Percentiles rank a stretch among this genome's conserved stretches.
Conservation (phyloP, 1,140 invertebrate species). For the Teleogryllus occipitalis region DNA sequence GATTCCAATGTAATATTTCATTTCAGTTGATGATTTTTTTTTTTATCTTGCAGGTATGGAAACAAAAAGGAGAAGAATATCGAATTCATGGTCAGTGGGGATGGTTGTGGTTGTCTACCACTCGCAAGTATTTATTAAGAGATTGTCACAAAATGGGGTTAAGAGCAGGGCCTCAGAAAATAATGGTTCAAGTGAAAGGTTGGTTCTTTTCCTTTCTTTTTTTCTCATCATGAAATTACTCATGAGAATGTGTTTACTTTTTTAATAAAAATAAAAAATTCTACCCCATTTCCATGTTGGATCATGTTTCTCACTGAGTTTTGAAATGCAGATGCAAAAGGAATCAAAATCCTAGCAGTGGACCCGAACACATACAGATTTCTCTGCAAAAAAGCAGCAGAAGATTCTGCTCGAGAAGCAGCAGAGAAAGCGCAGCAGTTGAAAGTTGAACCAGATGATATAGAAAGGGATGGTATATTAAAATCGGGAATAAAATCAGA, state of each 20-base stretch:
- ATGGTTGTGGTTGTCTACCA: constrained; percentile 82
- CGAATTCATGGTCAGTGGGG: constrained; percentile 90
- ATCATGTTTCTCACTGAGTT: constrained; percentile 9
- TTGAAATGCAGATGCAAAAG: constrained; percentile 31
- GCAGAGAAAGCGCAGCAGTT: constrained; percentile 28
- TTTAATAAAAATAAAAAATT: background rate
- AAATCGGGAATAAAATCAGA: constrained; percentile 28
- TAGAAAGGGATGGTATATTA: constrained; percentile 21
- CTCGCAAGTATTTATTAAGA: constrained; percentile 42
- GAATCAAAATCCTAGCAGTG: constrained; percentile 59
- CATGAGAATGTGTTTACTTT: background rate
- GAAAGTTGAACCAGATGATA: background rate
- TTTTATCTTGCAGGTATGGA: constrained; percentile 62
- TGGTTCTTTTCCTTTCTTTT: constrained; percentile 29
- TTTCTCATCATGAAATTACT: background rate
- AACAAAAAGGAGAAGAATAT: constrained; percentile 97
- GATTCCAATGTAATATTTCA: background rate
- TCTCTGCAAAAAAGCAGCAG: constrained; percentile 42
- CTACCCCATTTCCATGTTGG: background rate
- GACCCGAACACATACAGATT: constrained; percentile 65
- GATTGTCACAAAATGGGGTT: constrained; percentile 48
- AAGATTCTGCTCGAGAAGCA: constrained; percentile 24
- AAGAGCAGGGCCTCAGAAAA: constrained; percentile 60
- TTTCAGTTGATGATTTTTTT: background rate
- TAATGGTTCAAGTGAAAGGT: constrained; percentile 69